These are phyloP conservation scores for Apogon talboti DNA, from an alignment of 2,797 vertebrate species.

Conservation along the genomic window DNA sequence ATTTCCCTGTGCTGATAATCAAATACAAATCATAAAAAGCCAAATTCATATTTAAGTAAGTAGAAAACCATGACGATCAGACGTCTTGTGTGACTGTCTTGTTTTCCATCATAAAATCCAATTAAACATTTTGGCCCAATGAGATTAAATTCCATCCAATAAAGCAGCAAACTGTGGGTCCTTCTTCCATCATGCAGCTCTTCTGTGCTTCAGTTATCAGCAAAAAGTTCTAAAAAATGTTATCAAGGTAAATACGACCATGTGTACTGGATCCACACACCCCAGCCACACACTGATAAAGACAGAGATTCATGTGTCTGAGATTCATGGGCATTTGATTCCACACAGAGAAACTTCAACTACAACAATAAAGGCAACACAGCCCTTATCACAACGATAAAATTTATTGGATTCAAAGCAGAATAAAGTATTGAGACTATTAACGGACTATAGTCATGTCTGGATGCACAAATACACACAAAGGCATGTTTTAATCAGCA, in stretches of 20 bases:
- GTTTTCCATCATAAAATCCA: slow-evolving; percentile 7
- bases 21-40: too few relatives aligned
- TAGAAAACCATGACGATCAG: neutral
- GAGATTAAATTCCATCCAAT: slow-evolving; percentile 20
- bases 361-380: slow-evolving; percentile 17
- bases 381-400: slow-evolving; percentile 50
- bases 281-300: slow-evolving; percentile 20
- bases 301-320: slow-evolving; percentile 11
- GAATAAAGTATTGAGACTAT: slow-evolving; percentile 61
- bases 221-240: slow-evolving; percentile 33
- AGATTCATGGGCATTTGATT: neutral
- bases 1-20: too few relatives aligned
- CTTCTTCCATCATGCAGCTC: slow-evolving; percentile 38
- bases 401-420: slow-evolving; percentile 80
- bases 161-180: slow-evolving; percentile 17
- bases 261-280: slow-evolving; percentile 1
- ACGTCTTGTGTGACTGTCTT: too few relatives aligned
- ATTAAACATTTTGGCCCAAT: slow-evolving; percentile 6
- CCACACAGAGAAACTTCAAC: slow-evolving; percentile 1
- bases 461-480: slow-evolving; percentile 44
- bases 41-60: too few relatives aligned
- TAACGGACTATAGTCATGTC: slow-evolving; percentile 59
- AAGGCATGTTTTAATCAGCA: slow-evolving; percentile 43
- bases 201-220: slow-evolving; percentile 25
- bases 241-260: slow-evolving; percentile 34